A percentile compares a stretch with the other conserved stretches of the same genome.
These are phyloP conservation scores for Bellardia bayeri DNA, from an alignment of 2,888 invertebrate genomes.

Conservation along the genomic window DNA sequence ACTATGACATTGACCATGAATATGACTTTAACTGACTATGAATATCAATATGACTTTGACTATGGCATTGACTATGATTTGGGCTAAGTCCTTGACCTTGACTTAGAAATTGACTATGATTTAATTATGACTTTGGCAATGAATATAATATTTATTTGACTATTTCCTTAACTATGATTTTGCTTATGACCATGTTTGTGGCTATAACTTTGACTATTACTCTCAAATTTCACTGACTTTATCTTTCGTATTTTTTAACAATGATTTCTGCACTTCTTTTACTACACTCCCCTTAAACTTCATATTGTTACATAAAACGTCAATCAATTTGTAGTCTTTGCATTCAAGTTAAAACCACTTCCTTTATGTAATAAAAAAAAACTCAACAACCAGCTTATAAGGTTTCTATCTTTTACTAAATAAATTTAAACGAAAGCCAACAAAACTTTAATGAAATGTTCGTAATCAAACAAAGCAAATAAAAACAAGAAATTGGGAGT, in stretches of 20 bases:
- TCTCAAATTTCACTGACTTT: background rate
- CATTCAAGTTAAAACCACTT: slow-evolving; percentile 18
- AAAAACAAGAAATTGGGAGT: slow-evolving; percentile 47
- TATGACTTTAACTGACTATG: too few relatives aligned
- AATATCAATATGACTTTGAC: too few relatives aligned
- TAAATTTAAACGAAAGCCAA: slow-evolving; percentile 29
- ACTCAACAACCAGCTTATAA: slow-evolving; percentile 26
- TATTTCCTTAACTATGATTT: background rate
- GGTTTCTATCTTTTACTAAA: slow-evolving; percentile 50
- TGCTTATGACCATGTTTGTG: background rate
- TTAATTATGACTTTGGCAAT: background rate
- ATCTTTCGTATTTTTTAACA: too few relatives aligned
- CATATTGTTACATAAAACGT: background rate
- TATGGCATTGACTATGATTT: background rate
- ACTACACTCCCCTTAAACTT: background rate
- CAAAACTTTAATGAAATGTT: slow-evolving; percentile 34
- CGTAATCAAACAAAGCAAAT: slow-evolving; percentile 40
- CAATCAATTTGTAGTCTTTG: background rate
- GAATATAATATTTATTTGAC: background rate
- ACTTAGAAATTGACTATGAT: background rate
- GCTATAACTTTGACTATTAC: background rate
- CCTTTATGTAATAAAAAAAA: background rate
- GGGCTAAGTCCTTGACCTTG: background rate
- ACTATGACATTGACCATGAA: background rate
- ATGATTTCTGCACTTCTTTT: too few relatives aligned